These are phyloP conservation scores for Sinosuthora webbiana DNA, from an alignment of 2,113 vertebrate genomes.

Conservation along the genomic window DNA sequence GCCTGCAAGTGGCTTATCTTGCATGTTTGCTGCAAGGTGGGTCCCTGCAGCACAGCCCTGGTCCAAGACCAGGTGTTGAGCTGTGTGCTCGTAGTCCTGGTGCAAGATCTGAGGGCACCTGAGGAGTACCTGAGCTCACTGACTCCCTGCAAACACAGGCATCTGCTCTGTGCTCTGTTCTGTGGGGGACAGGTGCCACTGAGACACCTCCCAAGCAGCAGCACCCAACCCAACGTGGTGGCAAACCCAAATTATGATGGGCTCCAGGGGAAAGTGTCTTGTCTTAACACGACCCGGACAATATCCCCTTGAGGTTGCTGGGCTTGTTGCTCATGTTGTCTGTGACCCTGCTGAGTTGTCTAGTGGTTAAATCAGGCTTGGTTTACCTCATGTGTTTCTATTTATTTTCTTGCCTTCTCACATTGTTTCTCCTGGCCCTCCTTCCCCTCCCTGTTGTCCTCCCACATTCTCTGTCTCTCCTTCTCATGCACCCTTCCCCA, in stretches of 20 bases:
- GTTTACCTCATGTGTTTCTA: background rate
- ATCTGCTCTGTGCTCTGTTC: background rate
- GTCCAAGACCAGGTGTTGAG: background rate
- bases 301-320: background rate
- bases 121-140: background rate
- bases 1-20: background rate
- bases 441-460: fast-evolving
- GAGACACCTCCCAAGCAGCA: background rate
- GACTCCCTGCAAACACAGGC: background rate
- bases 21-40: background rate
- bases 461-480: background rate
- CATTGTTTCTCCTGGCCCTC: background rate
- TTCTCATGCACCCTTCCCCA: background rate
- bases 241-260: background rate
- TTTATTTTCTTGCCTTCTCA: slow-evolving; percentile 4
- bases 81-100: fast-evolving
- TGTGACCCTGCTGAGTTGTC: background rate
- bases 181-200: background rate
- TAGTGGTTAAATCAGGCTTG: background rate
- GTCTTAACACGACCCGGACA: background rate
- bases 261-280: background rate
- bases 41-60: background rate
- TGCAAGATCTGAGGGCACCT: background rate
- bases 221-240: fast-evolving
- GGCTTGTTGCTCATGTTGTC: background rate